A percentile compares a stretch with the other conserved stretches of the same genome.
phyloP scores from a whole-genome alignment of 2,113 vertebrate species.

The Mastomys natalensis region DNA sequence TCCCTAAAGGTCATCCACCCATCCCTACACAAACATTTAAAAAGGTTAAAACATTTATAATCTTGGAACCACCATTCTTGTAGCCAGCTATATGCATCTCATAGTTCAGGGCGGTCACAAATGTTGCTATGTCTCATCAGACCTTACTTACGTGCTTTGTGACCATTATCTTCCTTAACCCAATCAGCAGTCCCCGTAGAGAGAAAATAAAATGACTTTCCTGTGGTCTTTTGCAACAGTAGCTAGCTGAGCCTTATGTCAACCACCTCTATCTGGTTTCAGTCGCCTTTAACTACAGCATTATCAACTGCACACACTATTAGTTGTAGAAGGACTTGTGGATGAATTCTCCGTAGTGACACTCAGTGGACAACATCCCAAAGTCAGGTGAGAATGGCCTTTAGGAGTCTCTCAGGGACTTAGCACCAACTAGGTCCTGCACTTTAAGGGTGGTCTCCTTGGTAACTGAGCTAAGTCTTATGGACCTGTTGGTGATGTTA shows the following conservation, averaged over 20 bases:
- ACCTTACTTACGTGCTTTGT: conserved; percentile 9
- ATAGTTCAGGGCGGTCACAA: conserved; percentile 14
- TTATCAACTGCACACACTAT: not conserved
- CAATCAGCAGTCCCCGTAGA: not conserved
- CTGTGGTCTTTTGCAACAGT: not conserved
- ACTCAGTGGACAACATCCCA: not conserved
- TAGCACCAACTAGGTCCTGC: not conserved
- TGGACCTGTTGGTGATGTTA: not conserved
- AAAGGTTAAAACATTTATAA: not conserved
- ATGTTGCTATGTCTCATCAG: conserved; percentile 17
- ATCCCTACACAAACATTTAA: too few relatives aligned
- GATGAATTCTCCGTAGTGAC: not conserved
- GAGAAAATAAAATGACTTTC: not conserved
- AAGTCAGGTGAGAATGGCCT: not conserved
- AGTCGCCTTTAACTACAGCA: conserved; percentile 28
- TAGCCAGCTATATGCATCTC: not conserved
- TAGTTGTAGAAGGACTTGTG: not conserved
- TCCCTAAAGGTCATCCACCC: not conserved
- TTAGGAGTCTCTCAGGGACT: not conserved
- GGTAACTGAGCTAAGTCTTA: not conserved
- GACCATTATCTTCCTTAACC: not conserved
- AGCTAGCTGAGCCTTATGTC: conserved; percentile 23
- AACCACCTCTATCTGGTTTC: conserved; percentile 38
- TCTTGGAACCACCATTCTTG: not conserved
- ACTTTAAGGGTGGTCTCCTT: not conserved